These are phyloP conservation scores for Caenorhabditis briggsae DNA, from an alignment of 1,140 invertebrate species.

Conservation along the genomic window DNA sequence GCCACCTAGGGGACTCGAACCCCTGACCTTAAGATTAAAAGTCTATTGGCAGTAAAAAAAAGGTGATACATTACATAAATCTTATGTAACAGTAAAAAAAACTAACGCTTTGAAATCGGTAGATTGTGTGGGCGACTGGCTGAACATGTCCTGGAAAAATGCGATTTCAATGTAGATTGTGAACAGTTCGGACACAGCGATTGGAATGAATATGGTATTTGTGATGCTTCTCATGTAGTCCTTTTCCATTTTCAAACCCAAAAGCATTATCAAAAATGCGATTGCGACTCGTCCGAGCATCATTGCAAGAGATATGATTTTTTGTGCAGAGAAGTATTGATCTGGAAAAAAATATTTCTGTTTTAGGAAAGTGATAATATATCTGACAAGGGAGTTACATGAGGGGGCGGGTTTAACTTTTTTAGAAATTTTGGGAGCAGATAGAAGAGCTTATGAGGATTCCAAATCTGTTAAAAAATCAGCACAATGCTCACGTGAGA, in stretches of 20 bases:
- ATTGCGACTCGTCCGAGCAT: constrained; percentile 37
- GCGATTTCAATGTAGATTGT: constrained; percentile 54
- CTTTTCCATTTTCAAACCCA: constrained; percentile 57
- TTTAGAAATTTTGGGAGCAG: no score
- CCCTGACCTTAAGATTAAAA: constrained; percentile 47
- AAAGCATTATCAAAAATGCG: constrained; percentile 41
- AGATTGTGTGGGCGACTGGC: neutral
- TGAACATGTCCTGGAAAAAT: constrained; percentile 23
- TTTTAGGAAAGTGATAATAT: no score
- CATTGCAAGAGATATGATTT: constrained; percentile 7
- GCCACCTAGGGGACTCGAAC: constrained; percentile 46
- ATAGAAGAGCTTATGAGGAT: no score
- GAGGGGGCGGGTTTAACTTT: no score
- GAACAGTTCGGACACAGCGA: constrained; percentile 49
- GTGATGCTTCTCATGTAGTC: constrained; percentile 54
- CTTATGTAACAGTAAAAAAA: no score
- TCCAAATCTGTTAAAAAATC: no score
- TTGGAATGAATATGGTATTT: constrained; percentile 52
- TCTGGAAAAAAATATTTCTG: constrained; percentile 12
- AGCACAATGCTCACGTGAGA: no score
- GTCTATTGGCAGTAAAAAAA: no score
- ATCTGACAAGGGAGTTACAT: no score
- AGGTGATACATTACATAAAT: no score
- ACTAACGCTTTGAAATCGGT: constrained; percentile 45
- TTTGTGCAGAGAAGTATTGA: constrained; percentile 20